Evolutionary conservation across 1,140 invertebrate genomes (phyloP), one percentile per base, ranked within the genome.

Genomic region (Trialeurodes vaporariorum): DNA sequence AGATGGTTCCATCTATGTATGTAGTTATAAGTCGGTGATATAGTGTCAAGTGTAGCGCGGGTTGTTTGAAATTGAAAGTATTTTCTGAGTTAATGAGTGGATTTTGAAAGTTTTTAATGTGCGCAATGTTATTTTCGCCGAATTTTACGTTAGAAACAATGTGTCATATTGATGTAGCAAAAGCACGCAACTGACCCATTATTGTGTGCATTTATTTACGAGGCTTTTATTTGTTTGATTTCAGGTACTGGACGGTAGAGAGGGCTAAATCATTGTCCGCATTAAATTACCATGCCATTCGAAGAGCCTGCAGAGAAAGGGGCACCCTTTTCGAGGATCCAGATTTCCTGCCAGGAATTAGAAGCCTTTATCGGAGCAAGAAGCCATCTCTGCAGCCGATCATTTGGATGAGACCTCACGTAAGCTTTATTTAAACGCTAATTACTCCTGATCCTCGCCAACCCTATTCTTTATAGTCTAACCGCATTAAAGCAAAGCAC

Each of bases 261-360:
- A 72, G 83, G 63, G 79, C 80, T 40, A 72, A 76, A 40, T 75
- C 79, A 60, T 17, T 49, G 5, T 5, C 34, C 5, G 75, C 75
- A 26, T 72, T 73, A 2, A 82, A 77, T 73, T 83, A 84, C 72
- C 76, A 81, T 59, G 81, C 82, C 1, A 76, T 86, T 21, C 79
- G 79, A 64, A 73, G 84, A 66, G 73, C 79, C 5, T 85, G 85
- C 70, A 72, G 86, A 24, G 82, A 85, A 68, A 71, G 81, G 49
- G 83, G 83, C 2, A 75, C 79, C 2, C 76, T 89, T 17, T 90
- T 84, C 75, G 86, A 88, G 71, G 88, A 90, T 76, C 81, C 81
- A 1, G 86, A 89, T 68, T 89, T 89, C 76, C 80, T 83, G 13
- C 80, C 85, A 0, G 77, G 78, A 58, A 76, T 82, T 9, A 77